Percentiles rank a stretch among this genome's conserved stretches.
Conservation (phyloP, 2,888 invertebrate species). For the Globia sparganii region DNA sequence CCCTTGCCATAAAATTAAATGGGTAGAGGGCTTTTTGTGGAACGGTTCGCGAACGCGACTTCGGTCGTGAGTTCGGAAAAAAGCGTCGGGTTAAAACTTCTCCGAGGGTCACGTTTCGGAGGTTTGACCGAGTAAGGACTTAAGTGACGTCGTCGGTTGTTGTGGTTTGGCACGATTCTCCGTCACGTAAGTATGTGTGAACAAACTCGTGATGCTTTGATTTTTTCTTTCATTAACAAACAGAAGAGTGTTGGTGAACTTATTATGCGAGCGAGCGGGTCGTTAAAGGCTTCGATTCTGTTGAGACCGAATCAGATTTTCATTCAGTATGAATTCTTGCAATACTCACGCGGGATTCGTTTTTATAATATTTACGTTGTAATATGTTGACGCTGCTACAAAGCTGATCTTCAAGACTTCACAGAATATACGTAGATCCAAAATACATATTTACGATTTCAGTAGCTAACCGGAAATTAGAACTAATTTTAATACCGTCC, state of each 20-base stretch:
- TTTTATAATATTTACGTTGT: background rate
- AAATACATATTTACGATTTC: background rate
- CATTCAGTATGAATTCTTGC: background rate
- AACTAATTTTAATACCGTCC: background rate
- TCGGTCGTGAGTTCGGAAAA: constrained; percentile 70
- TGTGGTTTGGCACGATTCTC: constrained; percentile 57
- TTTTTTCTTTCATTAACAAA: constrained; percentile 40
- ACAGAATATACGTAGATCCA: background rate
- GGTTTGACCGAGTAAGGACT: constrained; percentile 52
- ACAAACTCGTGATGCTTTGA: constrained; percentile 30
- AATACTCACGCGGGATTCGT: no score
- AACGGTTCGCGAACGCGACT: constrained; percentile 70
- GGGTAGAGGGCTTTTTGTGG: constrained; percentile 75
- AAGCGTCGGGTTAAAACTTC: constrained; percentile 66
- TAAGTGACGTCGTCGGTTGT: constrained; percentile 48
- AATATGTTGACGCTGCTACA: background rate
- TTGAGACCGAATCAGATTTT: constrained; percentile 10
- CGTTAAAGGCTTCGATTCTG: constrained; percentile 19
- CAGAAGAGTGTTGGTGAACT: constrained; percentile 5
- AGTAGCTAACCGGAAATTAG: background rate
- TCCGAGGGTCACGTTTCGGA: constrained; percentile 60
- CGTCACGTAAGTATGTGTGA: constrained; percentile 46
- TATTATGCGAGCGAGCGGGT: constrained; percentile 3
- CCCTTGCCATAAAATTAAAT: constrained; percentile 86
- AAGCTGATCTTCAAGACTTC: background rate